A percentile compares a stretch with the other conserved stretches of the same genome.
These are phyloP conservation scores for Urophycis tenuis DNA, from an alignment of 2,797 vertebrate species.

Conservation along the genomic window DNA sequence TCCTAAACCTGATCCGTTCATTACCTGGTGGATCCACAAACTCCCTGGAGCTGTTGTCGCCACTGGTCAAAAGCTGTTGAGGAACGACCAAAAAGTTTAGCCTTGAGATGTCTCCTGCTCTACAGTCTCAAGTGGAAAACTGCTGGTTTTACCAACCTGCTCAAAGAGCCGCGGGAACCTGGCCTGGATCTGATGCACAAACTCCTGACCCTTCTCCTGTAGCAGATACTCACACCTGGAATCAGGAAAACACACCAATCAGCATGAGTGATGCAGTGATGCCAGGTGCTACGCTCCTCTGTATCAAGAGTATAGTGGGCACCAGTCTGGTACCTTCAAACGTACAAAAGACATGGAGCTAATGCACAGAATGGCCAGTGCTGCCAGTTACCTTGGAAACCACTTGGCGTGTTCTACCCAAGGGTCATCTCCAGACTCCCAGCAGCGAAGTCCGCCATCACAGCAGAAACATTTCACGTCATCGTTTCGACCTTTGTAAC, in stretches of 20 bases:
- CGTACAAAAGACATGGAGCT: not conserved
- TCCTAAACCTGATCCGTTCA: constrained; percentile 17
- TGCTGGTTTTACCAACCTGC: constrained; percentile 71
- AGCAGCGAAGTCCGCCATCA: constrained; percentile 95
- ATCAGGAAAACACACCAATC: not conserved
- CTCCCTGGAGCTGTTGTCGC: constrained; percentile 81
- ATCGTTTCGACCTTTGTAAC: constrained; percentile 82
- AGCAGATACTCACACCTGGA: constrained; percentile 92
- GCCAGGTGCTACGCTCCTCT: not conserved
- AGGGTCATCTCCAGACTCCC: constrained; percentile 96
- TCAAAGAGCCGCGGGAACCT: constrained; percentile 94
- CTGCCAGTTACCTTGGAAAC: constrained; percentile 87
- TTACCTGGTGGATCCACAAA: constrained; percentile 87
- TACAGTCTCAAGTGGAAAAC: not conserved
- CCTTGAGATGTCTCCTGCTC: not conserved
- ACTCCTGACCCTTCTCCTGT: constrained; percentile 87
- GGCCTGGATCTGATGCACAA: constrained; percentile 90
- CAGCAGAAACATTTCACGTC: constrained; percentile 98
- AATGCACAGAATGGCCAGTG: not conserved
- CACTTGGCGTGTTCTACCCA: constrained; percentile 99
- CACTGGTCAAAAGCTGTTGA: constrained; percentile 83
- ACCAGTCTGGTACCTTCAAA: not conserved
- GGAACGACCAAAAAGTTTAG: constrained; percentile 2
- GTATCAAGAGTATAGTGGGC: not conserved
- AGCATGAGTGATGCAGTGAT: not conserved